Conservation (phyloP, 53 echinoderm and acorn worm genomes). For the Crossaster papposus region DNA sequence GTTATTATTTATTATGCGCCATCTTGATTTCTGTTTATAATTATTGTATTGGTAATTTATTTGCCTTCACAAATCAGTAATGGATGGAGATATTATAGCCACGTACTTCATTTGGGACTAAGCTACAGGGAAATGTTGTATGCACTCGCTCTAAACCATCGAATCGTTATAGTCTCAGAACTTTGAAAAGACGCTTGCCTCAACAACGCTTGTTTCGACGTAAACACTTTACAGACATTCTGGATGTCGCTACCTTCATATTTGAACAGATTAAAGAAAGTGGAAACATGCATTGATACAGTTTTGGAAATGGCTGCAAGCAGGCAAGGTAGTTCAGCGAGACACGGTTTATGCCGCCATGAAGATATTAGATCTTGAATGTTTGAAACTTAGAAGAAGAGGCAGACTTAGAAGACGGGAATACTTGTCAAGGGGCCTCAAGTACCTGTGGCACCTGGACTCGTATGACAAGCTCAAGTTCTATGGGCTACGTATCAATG, state of each 20-base stretch:
- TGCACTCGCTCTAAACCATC: slow-evolving; percentile 24
- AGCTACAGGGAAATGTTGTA: slow-evolving; percentile 11
- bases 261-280: slow-evolving; percentile 24
- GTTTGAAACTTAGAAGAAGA: slow-evolving; percentile 50
- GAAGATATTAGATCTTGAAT: slow-evolving; percentile 61
- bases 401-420: slow-evolving; percentile 58
- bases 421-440: slow-evolving; percentile 61
- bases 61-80: background rate
- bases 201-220: slow-evolving; percentile 22
- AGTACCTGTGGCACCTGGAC: slow-evolving; percentile 60
- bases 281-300: slow-evolving; percentile 47
- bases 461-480: slow-evolving; percentile 60
- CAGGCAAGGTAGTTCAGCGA: background rate
- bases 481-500: slow-evolving; percentile 65
- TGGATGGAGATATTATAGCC: slow-evolving; percentile 13
- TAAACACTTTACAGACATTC: slow-evolving; percentile 19
- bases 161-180: slow-evolving; percentile 29
- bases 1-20: too few relatives aligned
- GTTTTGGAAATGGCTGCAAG: slow-evolving; percentile 11
- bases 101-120: slow-evolving; percentile 36
- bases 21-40: too few relatives aligned
- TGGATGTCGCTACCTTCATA: slow-evolving; percentile 22
- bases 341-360: background rate
- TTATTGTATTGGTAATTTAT: background rate
- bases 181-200: slow-evolving; percentile 27